Conservation (phyloP, 2,888 invertebrate species). For the Sphaeridia pumilis region DNA sequence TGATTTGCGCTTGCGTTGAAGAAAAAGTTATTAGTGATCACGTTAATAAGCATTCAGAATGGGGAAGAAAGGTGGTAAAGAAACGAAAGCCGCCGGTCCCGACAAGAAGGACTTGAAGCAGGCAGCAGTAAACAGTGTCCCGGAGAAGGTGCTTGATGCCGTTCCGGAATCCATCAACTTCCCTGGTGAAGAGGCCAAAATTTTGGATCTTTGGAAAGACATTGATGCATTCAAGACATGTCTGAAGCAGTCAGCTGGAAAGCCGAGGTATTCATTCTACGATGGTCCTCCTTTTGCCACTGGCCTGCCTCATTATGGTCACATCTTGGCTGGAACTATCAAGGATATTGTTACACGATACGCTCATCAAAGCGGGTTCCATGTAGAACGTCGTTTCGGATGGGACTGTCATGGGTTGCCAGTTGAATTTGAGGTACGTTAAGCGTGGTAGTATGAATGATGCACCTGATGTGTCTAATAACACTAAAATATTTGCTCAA, state of each 20-base stretch:
- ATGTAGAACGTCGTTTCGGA: conserved; percentile 80
- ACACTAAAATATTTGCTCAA: no score
- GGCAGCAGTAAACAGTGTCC: not conserved
- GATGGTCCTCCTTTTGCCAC: conserved; percentile 99
- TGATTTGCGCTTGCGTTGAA: no score
- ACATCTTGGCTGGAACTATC: conserved; percentile 94
- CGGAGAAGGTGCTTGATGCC: conserved; percentile 39
- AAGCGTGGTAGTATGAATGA: no score
- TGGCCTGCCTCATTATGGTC: conserved; percentile 97
- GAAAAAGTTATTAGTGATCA: no score
- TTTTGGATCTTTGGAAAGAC: conserved; percentile 72
- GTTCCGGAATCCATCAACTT: conserved; percentile 80
- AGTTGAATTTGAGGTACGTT: conserved; percentile 46
- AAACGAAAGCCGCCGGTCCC: not conserved
- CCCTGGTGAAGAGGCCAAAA: conserved; percentile 71
- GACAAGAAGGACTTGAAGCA: not conserved
- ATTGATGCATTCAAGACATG: conserved; percentile 81
- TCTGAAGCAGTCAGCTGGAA: conserved; percentile 78
- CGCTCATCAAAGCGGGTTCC: conserved; percentile 81
- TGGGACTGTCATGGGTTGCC: conserved; percentile 99
- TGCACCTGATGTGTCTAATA: no score
- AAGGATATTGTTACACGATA: conserved; percentile 96
- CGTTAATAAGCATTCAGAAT: no score
- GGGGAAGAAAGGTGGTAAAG: not conserved
- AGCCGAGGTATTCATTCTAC: conserved; percentile 82